A percentile compares a stretch with the other conserved stretches of the same genome.
phyloP scores from a whole-genome alignment of 2,888 invertebrate species.

The Stegana nigrithorax region DNA sequence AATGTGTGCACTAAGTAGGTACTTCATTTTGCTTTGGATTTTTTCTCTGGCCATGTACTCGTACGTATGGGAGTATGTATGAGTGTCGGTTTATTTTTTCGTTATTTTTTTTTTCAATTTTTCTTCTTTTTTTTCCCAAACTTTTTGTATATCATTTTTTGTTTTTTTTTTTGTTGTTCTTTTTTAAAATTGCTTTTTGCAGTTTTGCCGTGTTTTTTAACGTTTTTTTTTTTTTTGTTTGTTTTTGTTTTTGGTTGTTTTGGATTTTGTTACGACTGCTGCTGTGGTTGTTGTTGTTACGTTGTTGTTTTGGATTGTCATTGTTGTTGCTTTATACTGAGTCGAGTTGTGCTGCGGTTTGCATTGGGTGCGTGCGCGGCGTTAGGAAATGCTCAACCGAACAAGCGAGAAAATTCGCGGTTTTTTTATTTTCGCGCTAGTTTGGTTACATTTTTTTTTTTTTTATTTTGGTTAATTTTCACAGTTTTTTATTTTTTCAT shows the following conservation, averaged over 20 bases:
- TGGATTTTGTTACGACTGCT: constrained; percentile 39
- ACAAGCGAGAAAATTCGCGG: no score
- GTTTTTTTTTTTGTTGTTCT: constrained; percentile 31
- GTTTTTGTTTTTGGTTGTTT: constrained; percentile 28
- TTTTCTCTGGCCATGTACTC: no score
- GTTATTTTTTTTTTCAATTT: constrained; percentile 41
- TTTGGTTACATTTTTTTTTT: constrained; percentile 24
- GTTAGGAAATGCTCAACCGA: no score
- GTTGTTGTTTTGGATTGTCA: constrained; percentile 37
- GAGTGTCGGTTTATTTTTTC: constrained; percentile 35
- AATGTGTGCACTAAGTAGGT: constrained; percentile 63
- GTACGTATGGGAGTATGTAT: no score
- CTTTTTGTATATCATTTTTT: constrained; percentile 28
- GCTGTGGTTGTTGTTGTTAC: constrained; percentile 60
- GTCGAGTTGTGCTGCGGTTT: background rate
- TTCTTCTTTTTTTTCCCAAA: constrained; percentile 37
- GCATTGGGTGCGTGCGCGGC: background rate
- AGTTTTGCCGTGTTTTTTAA: constrained; percentile 39
- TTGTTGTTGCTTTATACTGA: constrained; percentile 25
- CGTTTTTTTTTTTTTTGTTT: constrained; percentile 26
- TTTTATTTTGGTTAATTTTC: constrained; percentile 33
- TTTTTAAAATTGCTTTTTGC: constrained; percentile 30
- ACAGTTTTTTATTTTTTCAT: constrained; percentile 20
- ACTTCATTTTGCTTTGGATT: constrained; percentile 56
- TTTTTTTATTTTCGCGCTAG: no score